Percentiles rank a stretch among this genome's conserved stretches.
Evolutionary conservation across 92 coral and sea anemone species (phyloP).

Genomic region (Heteractis magnifica): DNA sequence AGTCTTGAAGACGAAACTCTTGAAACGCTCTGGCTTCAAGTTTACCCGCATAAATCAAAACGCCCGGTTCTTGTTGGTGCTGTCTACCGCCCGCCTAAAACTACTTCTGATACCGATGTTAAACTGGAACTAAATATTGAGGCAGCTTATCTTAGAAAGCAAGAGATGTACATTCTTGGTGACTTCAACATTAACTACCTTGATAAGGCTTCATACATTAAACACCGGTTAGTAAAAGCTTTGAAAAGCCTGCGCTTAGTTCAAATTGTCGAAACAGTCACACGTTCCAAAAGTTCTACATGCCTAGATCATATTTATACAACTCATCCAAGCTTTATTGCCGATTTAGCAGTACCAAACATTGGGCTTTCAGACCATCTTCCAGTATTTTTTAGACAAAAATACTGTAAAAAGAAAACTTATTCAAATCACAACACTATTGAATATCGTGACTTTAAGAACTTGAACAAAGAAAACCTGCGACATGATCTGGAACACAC

Average conservation of each 20-base stretch:
- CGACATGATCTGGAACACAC: not conserved
- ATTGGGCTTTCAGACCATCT: not conserved
- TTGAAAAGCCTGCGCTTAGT: not conserved
- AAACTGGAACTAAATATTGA: not conserved
- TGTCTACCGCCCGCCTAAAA: not conserved
- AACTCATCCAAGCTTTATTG: not conserved
- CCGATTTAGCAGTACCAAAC: not conserved
- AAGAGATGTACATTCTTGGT: not conserved
- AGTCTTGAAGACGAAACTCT: not conserved
- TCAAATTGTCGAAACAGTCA: not conserved
- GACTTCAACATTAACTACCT: not conserved
- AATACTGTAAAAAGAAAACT: too few species aligned
- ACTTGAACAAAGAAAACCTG: too few species aligned
- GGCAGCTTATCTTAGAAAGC: not conserved
- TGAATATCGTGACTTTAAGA: not conserved
- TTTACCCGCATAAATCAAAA: not conserved
- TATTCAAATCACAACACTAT: not conserved
- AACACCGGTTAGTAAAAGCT: not conserved
- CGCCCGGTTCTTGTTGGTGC: not conserved
- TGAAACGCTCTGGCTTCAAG: not conserved
- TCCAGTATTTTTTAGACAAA: not conserved
- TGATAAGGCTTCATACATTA: not conserved
- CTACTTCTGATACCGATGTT: not conserved
- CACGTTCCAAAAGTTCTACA: not conserved
- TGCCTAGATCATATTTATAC: not conserved